Evolutionary conservation across 1,140 invertebrate genomes (phyloP).

Genomic region (Lepidurus couesii): DNA sequence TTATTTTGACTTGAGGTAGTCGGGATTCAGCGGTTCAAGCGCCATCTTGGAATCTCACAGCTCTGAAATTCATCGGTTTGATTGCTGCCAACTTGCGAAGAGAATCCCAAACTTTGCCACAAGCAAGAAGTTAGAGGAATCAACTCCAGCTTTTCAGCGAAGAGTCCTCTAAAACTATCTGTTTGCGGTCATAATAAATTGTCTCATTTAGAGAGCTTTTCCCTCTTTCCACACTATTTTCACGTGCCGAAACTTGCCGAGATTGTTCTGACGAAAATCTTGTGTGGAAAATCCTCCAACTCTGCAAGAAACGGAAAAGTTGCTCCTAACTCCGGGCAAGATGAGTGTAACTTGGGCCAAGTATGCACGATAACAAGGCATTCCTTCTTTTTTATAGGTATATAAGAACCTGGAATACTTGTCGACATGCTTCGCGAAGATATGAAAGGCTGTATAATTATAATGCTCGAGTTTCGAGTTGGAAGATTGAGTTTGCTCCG

Average conservation of each 20-base stretch:
- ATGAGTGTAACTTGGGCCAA: background rate
- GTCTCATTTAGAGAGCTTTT: background rate
- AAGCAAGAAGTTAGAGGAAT: background rate
- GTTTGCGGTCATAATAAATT: background rate
- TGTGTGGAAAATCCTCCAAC: background rate
- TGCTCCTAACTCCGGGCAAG: background rate
- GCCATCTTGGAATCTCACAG: too few species aligned
- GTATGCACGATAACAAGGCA: slow-evolving; percentile 14
- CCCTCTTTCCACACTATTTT: background rate
- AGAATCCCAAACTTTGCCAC: too few species aligned
- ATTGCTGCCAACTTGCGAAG: too few species aligned
- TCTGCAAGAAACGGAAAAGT: background rate
- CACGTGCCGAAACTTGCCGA: background rate
- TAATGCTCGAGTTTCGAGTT: slow-evolving; percentile 6
- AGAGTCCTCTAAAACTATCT: background rate
- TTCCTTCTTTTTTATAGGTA: background rate
- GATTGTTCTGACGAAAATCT: background rate
- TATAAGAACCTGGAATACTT: background rate
- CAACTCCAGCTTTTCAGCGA: background rate
- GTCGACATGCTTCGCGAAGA: background rate
- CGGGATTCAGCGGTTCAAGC: too few species aligned
- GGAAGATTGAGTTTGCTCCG: background rate
- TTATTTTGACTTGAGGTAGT: too few species aligned
- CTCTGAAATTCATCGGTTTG: too few species aligned
- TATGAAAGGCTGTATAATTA: background rate